These are phyloP conservation scores for Aethina tumida DNA, from an alignment of 1,140 invertebrate genomes.

Conservation along the genomic window DNA sequence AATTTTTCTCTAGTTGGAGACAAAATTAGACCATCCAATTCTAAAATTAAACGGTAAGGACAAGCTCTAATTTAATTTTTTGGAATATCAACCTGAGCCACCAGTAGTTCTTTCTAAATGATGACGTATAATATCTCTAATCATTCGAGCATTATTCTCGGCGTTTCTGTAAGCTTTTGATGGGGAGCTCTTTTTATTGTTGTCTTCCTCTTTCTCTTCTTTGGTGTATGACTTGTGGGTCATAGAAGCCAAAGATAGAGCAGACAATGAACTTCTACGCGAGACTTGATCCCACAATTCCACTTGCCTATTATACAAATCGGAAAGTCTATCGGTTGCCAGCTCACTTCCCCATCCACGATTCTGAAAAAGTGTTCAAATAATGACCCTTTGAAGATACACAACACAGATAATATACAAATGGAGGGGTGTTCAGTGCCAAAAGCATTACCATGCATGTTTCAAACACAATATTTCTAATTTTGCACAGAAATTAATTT, in stretches of 20 bases:
- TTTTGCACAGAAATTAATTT: too few relatives aligned
- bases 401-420: background rate
- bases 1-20: slow-evolving; percentile 61
- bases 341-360: slow-evolving; percentile 83
- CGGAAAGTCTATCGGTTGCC: slow-evolving; percentile 64
- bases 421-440: background rate
- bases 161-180: slow-evolving; percentile 45
- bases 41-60: slow-evolving; percentile 17
- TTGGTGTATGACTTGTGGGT: slow-evolving; percentile 72
- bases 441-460: background rate
- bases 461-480: too few relatives aligned
- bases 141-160: slow-evolving; percentile 39
- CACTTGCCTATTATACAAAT: slow-evolving; percentile 69
- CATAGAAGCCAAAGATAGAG: slow-evolving; percentile 76
- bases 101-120: slow-evolving; percentile 61
- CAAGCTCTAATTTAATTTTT: background rate
- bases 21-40: slow-evolving; percentile 40
- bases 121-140: slow-evolving; percentile 51
- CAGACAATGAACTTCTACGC: slow-evolving; percentile 74
- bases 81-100: slow-evolving; percentile 39
- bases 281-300: slow-evolving; percentile 85
- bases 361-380: slow-evolving; percentile 57
- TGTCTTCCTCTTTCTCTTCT: slow-evolving; percentile 79
- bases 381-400: slow-evolving; percentile 6
- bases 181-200: slow-evolving; percentile 64